phyloP scores from a whole-genome alignment of 2,113 vertebrate genomes.

The Rattus rattus region DNA sequence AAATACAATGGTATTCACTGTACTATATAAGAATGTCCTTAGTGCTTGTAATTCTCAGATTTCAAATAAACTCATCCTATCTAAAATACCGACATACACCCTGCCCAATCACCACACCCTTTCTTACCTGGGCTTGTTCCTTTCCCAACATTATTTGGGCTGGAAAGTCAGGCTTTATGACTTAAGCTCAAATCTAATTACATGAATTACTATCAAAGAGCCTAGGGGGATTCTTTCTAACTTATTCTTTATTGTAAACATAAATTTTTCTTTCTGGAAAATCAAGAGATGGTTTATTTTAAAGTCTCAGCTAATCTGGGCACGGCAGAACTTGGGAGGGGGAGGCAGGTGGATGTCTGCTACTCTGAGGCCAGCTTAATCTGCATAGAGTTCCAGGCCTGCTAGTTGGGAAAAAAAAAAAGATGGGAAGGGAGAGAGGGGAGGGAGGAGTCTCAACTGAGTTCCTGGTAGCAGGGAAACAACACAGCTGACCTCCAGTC shows the following conservation, averaged over 20 bases:
- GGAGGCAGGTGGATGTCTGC: background rate
- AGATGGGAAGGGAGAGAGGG: background rate
- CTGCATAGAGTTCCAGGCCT: background rate
- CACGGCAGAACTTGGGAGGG: background rate
- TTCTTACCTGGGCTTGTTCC: background rate
- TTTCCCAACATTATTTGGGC: background rate
- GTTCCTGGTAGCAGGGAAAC: background rate
- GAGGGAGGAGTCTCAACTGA: background rate
- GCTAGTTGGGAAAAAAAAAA: background rate
- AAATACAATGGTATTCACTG: background rate
- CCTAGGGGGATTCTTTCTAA: background rate
- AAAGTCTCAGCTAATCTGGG: background rate
- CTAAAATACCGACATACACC: background rate
- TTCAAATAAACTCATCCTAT: background rate
- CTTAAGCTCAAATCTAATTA: background rate
- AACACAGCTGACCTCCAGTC: background rate
- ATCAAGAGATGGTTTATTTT: background rate
- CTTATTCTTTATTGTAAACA: background rate
- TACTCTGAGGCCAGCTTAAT: background rate
- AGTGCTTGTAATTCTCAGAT: background rate
- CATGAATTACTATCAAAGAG: background rate
- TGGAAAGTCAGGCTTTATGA: background rate
- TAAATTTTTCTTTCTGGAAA: background rate
- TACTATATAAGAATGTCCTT: background rate
- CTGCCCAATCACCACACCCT: background rate